Evolutionary conservation across 2,888 invertebrate species (phyloP).

Genomic region (Drosophila cyrtoloma): DNA sequence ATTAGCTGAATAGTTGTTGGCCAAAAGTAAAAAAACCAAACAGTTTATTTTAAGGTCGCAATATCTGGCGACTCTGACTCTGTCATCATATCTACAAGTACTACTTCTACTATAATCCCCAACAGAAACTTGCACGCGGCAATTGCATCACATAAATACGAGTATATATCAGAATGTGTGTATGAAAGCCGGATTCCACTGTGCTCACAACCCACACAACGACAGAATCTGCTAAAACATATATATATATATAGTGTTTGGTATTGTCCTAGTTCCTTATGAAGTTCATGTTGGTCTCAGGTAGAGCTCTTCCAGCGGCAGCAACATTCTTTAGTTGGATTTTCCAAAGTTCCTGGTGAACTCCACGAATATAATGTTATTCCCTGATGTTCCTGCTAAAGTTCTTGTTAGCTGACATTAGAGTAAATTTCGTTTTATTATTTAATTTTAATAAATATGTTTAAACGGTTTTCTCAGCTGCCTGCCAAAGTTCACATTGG

Average conservation of each 20-base stretch:
- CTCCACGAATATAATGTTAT: not conserved
- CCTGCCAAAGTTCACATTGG: not conserved
- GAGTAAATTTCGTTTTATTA: not conserved
- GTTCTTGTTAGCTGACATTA: not conserved
- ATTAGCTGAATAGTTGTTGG: slow-evolving; percentile 32
- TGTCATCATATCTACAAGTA: slow-evolving; percentile 29
- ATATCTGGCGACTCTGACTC: slow-evolving; percentile 29
- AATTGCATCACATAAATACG: slow-evolving; percentile 27
- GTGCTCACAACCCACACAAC: not conserved
- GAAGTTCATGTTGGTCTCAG: not conserved
- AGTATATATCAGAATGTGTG: slow-evolving; percentile 26
- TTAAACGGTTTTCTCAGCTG: not conserved
- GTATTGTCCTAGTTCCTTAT: not conserved
- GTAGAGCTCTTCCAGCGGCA: not conserved
- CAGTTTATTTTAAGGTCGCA: slow-evolving; percentile 24
- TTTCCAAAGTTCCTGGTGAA: not conserved
- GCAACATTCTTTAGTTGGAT: not conserved
- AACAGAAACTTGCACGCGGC: slow-evolving; percentile 12
- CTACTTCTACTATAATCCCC: slow-evolving; percentile 7
- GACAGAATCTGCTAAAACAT: not conserved
- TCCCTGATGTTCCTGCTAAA: not conserved
- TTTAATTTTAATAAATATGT: not conserved
- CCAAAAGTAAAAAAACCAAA: slow-evolving; percentile 36
- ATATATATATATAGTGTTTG: not conserved
- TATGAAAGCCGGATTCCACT: not conserved